Conservation (phyloP, 1,140 invertebrate species). For the Wiebesia pumilae region DNA sequence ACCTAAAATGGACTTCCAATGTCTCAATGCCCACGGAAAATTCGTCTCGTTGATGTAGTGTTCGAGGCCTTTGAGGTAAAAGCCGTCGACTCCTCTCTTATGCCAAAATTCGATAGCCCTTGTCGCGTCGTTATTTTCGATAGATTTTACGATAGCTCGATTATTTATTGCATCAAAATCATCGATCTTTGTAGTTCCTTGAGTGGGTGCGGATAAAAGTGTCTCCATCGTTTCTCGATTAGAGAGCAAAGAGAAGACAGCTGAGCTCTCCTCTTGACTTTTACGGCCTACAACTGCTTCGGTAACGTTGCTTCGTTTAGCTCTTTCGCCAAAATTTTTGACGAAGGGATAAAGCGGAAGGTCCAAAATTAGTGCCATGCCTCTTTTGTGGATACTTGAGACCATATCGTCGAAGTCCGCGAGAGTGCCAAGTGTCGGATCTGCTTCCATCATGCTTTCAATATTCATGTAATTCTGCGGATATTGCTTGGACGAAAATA, state of each 20-base stretch:
- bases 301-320: neutral
- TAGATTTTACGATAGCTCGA: constrained; percentile 30
- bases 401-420: constrained; percentile 81
- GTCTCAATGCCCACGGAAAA: constrained; percentile 74
- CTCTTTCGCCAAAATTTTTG: constrained; percentile 63
- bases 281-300: neutral
- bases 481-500: constrained; percentile 82
- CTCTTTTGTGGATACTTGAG: constrained; percentile 77
- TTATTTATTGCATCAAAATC: neutral
- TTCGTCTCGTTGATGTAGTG: constrained; percentile 70
- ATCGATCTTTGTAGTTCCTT: neutral
- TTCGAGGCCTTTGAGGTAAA: constrained; percentile 84
- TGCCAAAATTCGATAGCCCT: constrained; percentile 81
- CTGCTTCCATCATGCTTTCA: constrained; percentile 79
- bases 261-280: constrained; percentile 38
- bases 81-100: constrained; percentile 82
- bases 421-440: constrained; percentile 79
- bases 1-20: constrained; percentile 82
- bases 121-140: constrained; percentile 68
- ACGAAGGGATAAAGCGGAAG: constrained; percentile 81
- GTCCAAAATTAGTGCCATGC: constrained; percentile 85
- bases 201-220: constrained; percentile 52
- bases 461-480: constrained; percentile 82
- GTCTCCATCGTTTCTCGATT: constrained; percentile 57
- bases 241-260: constrained; percentile 53